Evolutionary conservation across 2,113 vertebrate species (phyloP), one percentile per base, ranked within the genome.

Genomic region (Herpailurus yagouaroundi): DNA sequence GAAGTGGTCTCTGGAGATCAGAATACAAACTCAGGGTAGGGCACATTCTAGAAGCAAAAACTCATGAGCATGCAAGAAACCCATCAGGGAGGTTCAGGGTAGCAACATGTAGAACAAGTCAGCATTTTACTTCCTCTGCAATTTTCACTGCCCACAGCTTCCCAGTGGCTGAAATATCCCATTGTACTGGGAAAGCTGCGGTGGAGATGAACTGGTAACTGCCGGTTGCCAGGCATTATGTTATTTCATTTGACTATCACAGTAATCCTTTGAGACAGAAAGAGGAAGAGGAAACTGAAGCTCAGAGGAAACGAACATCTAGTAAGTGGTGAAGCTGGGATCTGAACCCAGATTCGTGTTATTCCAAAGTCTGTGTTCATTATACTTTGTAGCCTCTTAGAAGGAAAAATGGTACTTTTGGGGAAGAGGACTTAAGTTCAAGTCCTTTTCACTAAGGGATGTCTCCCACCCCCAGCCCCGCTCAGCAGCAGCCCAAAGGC

Each of bases 211-310:
- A 81, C 80, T 50, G 50, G 63, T 94, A 55, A 93, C 55, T 87
- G 80, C 84, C 23, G n/a, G 71, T 21, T 81, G 74, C 41, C 73
- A 94, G 71, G 73, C 19, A 89, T 57, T 83, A 79, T 36, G 79
- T 19, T 93, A 68, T 88, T 97, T 94, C 50, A 90, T 86, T 64
- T 91, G 41, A 91, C 91, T 79, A 68, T 91, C 68, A 91, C n/a
- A 91, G 82, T 68, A 73, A 95, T 85, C 45, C 86, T 93, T 31
- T 88, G 60, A 96, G 76, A 95, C 1, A 92, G 33, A 94, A 96
- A 95, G 74, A 91, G 57, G 82, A 97, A 91, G 87, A 97, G 52
- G 57, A 94, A 95, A 77, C 29, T 55, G 38, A 94, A 74, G 63
- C 77, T 33, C 33, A 60, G 66, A 84, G 71, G 91, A 97, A 97